Evolutionary conservation across 2,113 vertebrate genomes (phyloP), one percentile per base, ranked within the genome.

Genomic region (Lophotis ruficrista): DNA sequence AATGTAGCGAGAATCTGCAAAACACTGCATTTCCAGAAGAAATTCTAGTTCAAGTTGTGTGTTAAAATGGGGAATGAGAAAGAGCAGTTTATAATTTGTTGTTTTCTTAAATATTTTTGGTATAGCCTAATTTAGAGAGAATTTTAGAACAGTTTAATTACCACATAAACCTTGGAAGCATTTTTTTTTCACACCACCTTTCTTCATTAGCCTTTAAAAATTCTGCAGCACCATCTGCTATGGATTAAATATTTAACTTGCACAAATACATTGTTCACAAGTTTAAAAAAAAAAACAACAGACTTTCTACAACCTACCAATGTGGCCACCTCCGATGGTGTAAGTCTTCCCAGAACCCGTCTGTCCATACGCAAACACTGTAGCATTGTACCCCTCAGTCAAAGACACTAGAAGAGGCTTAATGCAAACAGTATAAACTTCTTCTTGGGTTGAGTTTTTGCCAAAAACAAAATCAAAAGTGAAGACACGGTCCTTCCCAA

Each of bases 311-410:
- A 83, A 97, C 98, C 89, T 98, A 99, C 99, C 99, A 92, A 97
- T 71, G 68, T 97, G 98, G 38, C 98, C 97, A 70, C 98, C 98
- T 53, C 98, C 98, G 0, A 99, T 98, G 53, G 99, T 99, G 88
- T 99, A 98, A 4, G 99, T 99, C 97, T 99, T 99, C 68, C 99
- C 99, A 53, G 99, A 99, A 27, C 99, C 99, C 18, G 99, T 99
- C n/a, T 99, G 99, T 91, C 99, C 99, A 18, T 99, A 99, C 1
- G 98, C 98, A 97, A 99, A 99, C 57, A 99, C 98, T 1, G 99
- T 99, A 54, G 98, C 99, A 30, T 99, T 99, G 96, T 98, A 98
- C 24, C 99, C 99, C 70, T 98, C 97, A 31, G 98, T 80, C 90
- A 99, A 97, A 41, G 98, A 98, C 87, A 95, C 85, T 6, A 99